Evolutionary conservation across 2,113 vertebrate genomes (phyloP), one percentile per base, ranked within the genome.

Genomic region (Sclerurus mexicanus): DNA sequence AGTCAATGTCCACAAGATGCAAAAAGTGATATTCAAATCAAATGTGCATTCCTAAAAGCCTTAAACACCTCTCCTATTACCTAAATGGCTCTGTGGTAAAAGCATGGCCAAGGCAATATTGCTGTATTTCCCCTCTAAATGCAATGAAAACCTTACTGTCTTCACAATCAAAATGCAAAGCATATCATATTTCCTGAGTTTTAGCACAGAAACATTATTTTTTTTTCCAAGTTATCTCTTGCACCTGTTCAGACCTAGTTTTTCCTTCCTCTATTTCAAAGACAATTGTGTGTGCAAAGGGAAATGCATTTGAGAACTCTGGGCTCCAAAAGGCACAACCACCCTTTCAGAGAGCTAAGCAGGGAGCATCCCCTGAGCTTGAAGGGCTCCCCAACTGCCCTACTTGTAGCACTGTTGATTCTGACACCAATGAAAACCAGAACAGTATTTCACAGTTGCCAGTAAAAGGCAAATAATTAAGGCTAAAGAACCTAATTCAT

Each of bases 221-320:
- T 64, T 16, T 91, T 79, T 79, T 74, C 47, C 15, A 59, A 10
- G 42, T 71, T 62, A 9, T 68, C 44, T 62, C 59, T 63, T 77
- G 19, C 46, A 77, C 27, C 59, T 77, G 39, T 64, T 80, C 72
- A 76, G 50, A n/a, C 15, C 28, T 27, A 62, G 21, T 33, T 93
- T 80, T n/a, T 75, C 18, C 40, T 66, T 83, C 50, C 33, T 81
- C 8, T 21, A 40, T n/a, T 40, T 49, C 28, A 66, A 66, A 89
- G 37, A 49, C 27, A 87, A 25, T 24, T 50, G 6, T 1, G 2
- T 0, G 0, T 20, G 39, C 37, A 53, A 44, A 12, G 58, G 23
- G 37, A 87, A 93, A 90, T 1, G 0, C 7, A 18, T 37, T 33
- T 79, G 49, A 73, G 58, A 69, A 62, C 21, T 56, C 44, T 4